Percentiles rank a stretch among this genome's conserved stretches.
Evolutionary conservation across 2,888 invertebrate species (phyloP).

Genomic region (Parnassius mnemosyne): DNA sequence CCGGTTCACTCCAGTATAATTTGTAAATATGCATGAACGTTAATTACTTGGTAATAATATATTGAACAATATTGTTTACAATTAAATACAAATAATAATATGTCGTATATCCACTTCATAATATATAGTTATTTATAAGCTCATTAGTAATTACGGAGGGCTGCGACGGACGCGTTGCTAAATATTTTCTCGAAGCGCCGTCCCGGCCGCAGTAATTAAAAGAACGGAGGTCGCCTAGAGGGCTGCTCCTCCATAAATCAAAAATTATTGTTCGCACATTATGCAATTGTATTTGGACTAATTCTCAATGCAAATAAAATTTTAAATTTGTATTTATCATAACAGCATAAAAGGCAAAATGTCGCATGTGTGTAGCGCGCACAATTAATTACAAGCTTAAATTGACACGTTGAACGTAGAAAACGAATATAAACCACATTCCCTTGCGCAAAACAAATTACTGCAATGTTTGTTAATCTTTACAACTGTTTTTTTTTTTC

Average conservation of each 20-base stretch:
- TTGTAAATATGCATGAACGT: too few relatives aligned
- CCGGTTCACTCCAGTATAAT: too few relatives aligned
- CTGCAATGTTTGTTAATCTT: slow-evolving; percentile 12
- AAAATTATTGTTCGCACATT: slow-evolving; percentile 57
- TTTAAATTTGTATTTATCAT: too few relatives aligned
- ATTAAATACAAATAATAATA: too few relatives aligned
- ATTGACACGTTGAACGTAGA: not conserved
- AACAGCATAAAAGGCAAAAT: too few relatives aligned
- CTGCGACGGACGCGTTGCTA: slow-evolving; percentile 68
- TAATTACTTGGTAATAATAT: too few relatives aligned
- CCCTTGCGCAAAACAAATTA: slow-evolving; percentile 5
- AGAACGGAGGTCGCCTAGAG: slow-evolving; percentile 54
- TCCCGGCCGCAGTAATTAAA: slow-evolving; percentile 68
- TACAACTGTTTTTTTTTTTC: slow-evolving; percentile 7
- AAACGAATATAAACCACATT: not conserved
- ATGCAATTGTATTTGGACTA: too few relatives aligned
- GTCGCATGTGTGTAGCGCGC: too few relatives aligned
- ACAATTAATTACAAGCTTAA: not conserved
- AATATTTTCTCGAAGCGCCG: slow-evolving; percentile 68
- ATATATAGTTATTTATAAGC: slow-evolving; percentile 51
- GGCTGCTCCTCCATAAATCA: slow-evolving; percentile 60
- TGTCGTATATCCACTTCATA: not conserved
- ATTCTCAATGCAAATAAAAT: too few relatives aligned
- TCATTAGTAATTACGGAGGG: slow-evolving; percentile 75
- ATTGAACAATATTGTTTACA: too few relatives aligned